A percentile compares a stretch with the other conserved stretches of the same genome.
phyloP scores from a whole-genome alignment of 2,888 invertebrate genomes.

The Euproctis similis region DNA sequence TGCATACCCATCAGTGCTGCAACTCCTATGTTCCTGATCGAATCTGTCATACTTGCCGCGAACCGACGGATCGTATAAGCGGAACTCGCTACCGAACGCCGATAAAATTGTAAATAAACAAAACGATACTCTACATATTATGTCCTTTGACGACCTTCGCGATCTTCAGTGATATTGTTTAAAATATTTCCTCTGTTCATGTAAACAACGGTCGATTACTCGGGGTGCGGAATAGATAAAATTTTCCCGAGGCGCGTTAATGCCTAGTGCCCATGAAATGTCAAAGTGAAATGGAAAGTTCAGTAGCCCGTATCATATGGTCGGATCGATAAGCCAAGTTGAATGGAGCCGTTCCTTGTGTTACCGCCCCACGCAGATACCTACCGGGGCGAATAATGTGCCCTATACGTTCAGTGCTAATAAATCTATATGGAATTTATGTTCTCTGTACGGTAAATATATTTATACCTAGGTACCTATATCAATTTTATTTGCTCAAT shows the following conservation, averaged over 20 bases:
- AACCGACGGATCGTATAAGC: constrained; percentile 40
- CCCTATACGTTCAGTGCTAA: constrained; percentile 12
- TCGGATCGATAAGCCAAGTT: constrained; percentile 56
- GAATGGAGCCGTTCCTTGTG: constrained; percentile 50
- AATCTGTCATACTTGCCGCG: constrained; percentile 13
- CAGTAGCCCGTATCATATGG: constrained; percentile 42
- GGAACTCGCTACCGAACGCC: constrained; percentile 41
- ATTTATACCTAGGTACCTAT: no score
- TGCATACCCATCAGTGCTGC: constrained; percentile 16
- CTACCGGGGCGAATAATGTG: constrained; percentile 6
- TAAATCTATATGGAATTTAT: constrained; percentile 9
- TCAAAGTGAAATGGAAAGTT: constrained; percentile 66
- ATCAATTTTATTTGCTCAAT: no score
- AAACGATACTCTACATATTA: constrained; percentile 28
- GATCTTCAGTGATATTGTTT: constrained; percentile 18
- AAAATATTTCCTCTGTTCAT: constrained; percentile 9
- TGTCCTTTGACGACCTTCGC: constrained; percentile 33
- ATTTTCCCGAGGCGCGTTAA: constrained; percentile 20
- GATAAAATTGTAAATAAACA: constrained; percentile 71
- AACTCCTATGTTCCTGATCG: constrained; percentile 10
- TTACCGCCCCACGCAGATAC: constrained; percentile 8
- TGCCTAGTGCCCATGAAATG: constrained; percentile 33
- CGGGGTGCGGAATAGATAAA: constrained; percentile 12
- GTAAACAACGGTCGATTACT: constrained; percentile 6
- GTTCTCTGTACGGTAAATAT: constrained; percentile 19